A percentile compares a stretch with the other conserved stretches of the same genome.
Conservation (phyloP, 2,888 invertebrate species). For the Harpalus rubripes region DNA sequence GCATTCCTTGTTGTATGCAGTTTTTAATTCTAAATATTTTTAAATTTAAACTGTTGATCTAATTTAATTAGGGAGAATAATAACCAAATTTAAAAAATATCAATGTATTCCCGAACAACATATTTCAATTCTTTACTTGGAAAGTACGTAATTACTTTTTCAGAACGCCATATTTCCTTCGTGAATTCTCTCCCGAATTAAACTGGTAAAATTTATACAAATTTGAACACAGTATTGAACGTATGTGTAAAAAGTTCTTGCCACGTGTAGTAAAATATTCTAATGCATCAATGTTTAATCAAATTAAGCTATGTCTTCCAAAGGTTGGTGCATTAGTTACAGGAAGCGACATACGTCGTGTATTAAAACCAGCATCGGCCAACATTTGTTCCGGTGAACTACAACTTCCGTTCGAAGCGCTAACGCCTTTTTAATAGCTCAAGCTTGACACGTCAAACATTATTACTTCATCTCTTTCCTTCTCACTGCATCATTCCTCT, state of each 20-base stretch:
- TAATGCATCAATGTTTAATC: not conserved
- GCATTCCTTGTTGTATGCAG: no score
- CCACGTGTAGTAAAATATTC: not conserved
- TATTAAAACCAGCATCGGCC: constrained; percentile 36
- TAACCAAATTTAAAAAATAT: no score
- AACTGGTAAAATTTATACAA: no score
- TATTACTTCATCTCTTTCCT: constrained; percentile 33
- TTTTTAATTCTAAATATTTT: no score
- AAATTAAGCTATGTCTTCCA: not conserved
- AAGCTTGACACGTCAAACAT: constrained; percentile 50
- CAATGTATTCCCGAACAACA: no score
- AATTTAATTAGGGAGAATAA: no score
- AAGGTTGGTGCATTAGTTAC: constrained; percentile 7
- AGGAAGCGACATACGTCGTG: constrained; percentile 26
- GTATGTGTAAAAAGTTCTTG: no score
- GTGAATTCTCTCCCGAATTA: not conserved
- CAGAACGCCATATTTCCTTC: not conserved
- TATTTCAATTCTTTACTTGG: no score
- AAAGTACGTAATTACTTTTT: no score
- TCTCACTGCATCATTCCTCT: not conserved
- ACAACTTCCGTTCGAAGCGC: constrained; percentile 45
- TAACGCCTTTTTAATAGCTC: constrained; percentile 54
- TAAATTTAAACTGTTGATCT: no score
- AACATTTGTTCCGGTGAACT: constrained; percentile 52
- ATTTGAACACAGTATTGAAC: no score